phyloP scores from a whole-genome alignment of 2,113 vertebrate genomes.

The Brachypteracias leptosomus region DNA sequence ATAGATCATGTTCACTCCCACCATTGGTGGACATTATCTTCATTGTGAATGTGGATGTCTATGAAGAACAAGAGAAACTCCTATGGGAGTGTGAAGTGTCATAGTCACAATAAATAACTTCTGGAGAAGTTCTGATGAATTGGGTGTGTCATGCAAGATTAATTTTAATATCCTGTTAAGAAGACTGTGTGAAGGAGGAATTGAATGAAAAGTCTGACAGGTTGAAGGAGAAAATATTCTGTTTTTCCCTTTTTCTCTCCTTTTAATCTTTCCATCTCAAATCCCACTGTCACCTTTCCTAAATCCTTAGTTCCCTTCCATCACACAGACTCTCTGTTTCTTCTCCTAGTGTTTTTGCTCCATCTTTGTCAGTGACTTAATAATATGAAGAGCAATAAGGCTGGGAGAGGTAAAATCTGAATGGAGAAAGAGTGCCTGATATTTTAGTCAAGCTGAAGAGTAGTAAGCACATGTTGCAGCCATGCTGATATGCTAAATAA shows the following conservation, averaged over 20 bases:
- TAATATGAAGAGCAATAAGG: background rate
- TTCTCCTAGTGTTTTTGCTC: fast-evolving
- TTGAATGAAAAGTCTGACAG: background rate
- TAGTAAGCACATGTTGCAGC: background rate
- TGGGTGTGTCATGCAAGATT: background rate
- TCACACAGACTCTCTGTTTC: background rate
- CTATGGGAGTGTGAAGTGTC: background rate
- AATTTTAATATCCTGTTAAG: background rate
- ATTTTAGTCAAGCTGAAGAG: background rate
- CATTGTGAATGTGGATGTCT: background rate
- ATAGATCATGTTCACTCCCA: background rate
- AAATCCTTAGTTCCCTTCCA: background rate
- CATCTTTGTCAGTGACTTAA: background rate
- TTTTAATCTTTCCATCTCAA: background rate
- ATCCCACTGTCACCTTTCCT: background rate
- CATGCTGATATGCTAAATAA: background rate
- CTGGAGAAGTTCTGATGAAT: background rate
- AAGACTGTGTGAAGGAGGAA: background rate
- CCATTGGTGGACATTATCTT: background rate
- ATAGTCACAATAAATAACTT: background rate
- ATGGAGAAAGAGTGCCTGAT: background rate
- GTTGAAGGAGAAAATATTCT: background rate
- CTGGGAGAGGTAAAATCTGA: background rate
- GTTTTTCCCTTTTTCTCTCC: background rate
- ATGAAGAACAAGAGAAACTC: background rate